Evolutionary conservation across 2,113 vertebrate genomes (phyloP), one percentile per base, ranked within the genome.

Genomic region (Platichthys flesus): DNA sequence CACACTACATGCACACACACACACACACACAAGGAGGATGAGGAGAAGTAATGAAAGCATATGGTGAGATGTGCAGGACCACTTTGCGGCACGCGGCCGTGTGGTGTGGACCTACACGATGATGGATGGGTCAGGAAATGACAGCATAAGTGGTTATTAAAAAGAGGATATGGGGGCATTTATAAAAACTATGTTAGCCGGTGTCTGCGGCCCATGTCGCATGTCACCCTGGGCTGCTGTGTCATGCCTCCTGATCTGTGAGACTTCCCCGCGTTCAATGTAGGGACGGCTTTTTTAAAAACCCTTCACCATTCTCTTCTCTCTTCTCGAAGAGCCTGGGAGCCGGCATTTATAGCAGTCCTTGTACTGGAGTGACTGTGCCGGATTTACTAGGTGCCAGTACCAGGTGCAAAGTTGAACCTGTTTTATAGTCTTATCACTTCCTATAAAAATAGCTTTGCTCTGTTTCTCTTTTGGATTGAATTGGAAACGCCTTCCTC

Each of bases 141-240:
- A 91, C 90, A 90, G 84, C 81, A 87, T 91, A 91, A 94, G 91
- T 91, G 88, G 77, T 91, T 90, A 91, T 93, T 93, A 91, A 92
- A 91, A 88, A 91, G 83, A 87, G 88, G 89, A 91, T 92, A 89
- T 88, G 82, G 88, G 71, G 74, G 85, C 84, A 87, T 91, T 92
- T 81, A 79, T 92, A 83, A 93, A 90, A 85, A 76, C 71, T 49
- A 63, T 31, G 78, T 78, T 81, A 55, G 51, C 56, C 69, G 5
- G 55, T 79, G 79, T 89, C 81, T 85, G 47, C 7, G 6, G 81
- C 59, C 76, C 79, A 42, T 75, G 81, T 67, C 15, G 42, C 56
- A 45, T 78, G 87, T 83, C 88, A 76, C 67, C 76, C 61, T 6
- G 64, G 79, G 76, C 69, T 85, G 68, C 79, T 69, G 79, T 90